A percentile compares a stretch with the other conserved stretches of the same genome.
Conservation (phyloP, 2,113 vertebrate species). For the Rhinogobius similis region DNA sequence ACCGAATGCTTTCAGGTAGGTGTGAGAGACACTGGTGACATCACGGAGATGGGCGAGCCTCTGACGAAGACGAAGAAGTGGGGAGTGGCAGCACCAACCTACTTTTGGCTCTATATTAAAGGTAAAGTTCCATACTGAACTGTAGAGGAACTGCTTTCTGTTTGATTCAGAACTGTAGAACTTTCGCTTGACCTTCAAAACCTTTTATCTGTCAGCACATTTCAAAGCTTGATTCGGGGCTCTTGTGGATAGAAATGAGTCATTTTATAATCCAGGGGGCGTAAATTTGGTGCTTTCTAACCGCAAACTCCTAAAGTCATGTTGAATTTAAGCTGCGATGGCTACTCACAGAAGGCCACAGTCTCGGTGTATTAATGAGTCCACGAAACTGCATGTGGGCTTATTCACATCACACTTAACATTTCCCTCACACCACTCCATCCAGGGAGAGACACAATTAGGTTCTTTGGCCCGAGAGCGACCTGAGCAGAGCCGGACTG, state of each 20-base stretch:
- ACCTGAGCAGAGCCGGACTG: constrained; percentile 48
- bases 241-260: neutral
- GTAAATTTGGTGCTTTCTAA: constrained; percentile 21
- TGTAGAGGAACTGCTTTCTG: neutral
- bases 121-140: neutral
- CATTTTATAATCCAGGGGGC: constrained; percentile 19
- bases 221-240: no score
- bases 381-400: constrained; percentile 63
- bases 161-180: neutral
- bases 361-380: constrained; percentile 34
- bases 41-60: constrained; percentile 53
- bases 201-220: neutral
- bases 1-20: constrained; percentile 57
- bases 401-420: constrained; percentile 63
- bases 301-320: constrained; percentile 42
- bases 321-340: constrained; percentile 38
- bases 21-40: constrained; percentile 68
- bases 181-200: neutral
- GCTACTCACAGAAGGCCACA: constrained; percentile 35
- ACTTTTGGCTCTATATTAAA: neutral
- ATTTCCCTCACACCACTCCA: constrained; percentile 48
- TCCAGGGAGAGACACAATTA: constrained; percentile 73
- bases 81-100: constrained; percentile 15
- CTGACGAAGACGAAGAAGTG: constrained; percentile 28
- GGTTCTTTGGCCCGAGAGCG: constrained; percentile 50